Conservation (phyloP, 2,113 vertebrate species). For the Tricholaema leucomelas region DNA sequence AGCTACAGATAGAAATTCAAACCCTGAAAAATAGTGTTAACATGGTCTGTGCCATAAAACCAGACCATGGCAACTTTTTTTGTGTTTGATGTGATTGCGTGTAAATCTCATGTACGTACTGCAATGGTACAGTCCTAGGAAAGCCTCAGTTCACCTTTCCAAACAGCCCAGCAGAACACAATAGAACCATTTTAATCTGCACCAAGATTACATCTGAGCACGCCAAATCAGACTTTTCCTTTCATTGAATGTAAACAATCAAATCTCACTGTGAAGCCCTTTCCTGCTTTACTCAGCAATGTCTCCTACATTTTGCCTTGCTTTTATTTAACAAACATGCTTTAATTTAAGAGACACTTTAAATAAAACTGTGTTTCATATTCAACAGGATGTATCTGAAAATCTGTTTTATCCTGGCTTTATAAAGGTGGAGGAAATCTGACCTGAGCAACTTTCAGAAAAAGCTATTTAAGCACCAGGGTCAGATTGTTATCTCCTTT, state of each 20-base stretch:
- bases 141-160: conserved; percentile 75
- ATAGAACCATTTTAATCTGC: conserved; percentile 76
- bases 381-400: conserved; percentile 16
- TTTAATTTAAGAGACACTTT: background rate
- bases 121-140: conserved; percentile 31
- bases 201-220: conserved; percentile 80
- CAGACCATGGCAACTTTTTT: background rate
- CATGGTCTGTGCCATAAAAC: background rate
- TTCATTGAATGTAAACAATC: conserved; percentile 85
- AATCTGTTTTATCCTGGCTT: background rate
- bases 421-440: background rate
- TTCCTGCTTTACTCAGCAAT: conserved; percentile 78
- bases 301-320: conserved; percentile 48
- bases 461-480: background rate
- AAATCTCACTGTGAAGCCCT: conserved; percentile 78
- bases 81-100: background rate
- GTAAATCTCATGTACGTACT: conserved; percentile 11
- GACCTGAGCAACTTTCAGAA: background rate
- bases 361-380: conserved; percentile 21
- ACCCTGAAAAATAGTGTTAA: background rate
- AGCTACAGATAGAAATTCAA: background rate
- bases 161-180: conserved; percentile 68
- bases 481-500: background rate
- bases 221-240: conserved; percentile 84
- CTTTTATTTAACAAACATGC: background rate